Evolutionary conservation across 2,888 invertebrate species (phyloP).

Genomic region (Lutraria lutraria): DNA sequence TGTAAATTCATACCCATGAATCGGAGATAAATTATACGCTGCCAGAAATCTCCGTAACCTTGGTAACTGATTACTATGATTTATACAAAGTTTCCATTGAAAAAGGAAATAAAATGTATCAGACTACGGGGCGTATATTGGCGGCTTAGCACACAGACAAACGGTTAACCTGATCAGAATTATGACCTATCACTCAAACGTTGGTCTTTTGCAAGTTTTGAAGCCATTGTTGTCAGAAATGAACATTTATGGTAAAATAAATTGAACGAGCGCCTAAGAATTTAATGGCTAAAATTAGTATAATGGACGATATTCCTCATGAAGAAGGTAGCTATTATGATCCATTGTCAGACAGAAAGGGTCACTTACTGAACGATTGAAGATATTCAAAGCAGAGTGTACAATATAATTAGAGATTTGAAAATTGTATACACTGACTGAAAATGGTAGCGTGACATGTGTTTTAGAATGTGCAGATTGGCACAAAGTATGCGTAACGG

Average conservation of each 20-base stretch:
- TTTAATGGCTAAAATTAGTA: constrained; percentile 68
- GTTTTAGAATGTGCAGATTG: constrained; percentile 5
- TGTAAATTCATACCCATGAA: constrained; percentile 73
- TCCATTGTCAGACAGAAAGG: not conserved
- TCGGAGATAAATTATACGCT: constrained; percentile 71
- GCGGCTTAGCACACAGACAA: constrained; percentile 42
- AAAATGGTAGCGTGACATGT: not conserved
- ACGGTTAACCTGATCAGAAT: constrained; percentile 56
- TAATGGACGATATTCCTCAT: constrained; percentile 51
- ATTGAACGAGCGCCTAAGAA: constrained; percentile 62
- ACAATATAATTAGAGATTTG: constrained; percentile 12
- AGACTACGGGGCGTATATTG: constrained; percentile 59
- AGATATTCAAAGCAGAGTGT: constrained; percentile 4
- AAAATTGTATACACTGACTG: not conserved
- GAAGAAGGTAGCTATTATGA: constrained; percentile 29
- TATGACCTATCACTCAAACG: constrained; percentile 54
- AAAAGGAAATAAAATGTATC: constrained; percentile 67
- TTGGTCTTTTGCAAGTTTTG: constrained; percentile 48
- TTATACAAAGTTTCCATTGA: constrained; percentile 67
- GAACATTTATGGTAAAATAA: constrained; percentile 62
- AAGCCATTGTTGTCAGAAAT: constrained; percentile 39
- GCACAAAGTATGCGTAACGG: not conserved
- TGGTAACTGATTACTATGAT: constrained; percentile 66
- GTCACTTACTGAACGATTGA: constrained; percentile 24
- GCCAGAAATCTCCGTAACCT: constrained; percentile 64